Percentiles rank a stretch among this genome's conserved stretches.
phyloP scores from a whole-genome alignment of 35 echinoderm and acorn worm genomes.

The Nesometra sesokonis region DNA sequence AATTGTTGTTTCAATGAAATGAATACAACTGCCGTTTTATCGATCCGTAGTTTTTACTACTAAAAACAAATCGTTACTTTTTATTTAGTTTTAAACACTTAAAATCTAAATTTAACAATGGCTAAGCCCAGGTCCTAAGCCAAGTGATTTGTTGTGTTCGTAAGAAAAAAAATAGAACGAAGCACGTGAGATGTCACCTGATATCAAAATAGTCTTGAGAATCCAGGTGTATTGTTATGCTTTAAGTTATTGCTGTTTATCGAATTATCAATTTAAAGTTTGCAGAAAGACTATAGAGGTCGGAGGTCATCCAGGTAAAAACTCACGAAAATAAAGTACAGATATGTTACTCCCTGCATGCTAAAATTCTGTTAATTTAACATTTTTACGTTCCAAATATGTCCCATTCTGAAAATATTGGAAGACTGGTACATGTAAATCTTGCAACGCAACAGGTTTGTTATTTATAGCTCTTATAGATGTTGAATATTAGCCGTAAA shows the following conservation, averaged over 20 bases:
- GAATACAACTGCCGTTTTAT: too few species aligned
- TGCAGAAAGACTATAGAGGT: neutral
- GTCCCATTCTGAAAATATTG: neutral
- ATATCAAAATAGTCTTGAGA: neutral
- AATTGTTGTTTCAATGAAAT: too few species aligned
- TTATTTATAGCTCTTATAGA: neutral
- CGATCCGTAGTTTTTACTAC: too few species aligned
- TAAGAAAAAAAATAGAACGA: too few species aligned
- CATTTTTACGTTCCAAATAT: neutral
- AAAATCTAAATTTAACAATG: too few species aligned
- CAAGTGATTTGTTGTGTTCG: too few species aligned
- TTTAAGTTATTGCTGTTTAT: neutral
- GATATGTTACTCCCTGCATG: neutral
- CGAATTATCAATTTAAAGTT: neutral
- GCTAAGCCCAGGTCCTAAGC: too few species aligned
- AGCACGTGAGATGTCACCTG: neutral
- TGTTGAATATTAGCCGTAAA: neutral
- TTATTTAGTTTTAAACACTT: too few species aligned
- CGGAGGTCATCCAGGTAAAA: neutral
- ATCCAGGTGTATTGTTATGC: neutral
- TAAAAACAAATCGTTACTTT: too few species aligned
- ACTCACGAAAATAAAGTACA: too few species aligned
- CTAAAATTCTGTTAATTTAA: neutral
- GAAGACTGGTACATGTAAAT: slow-evolving; percentile 4
- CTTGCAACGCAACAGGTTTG: slow-evolving; percentile 2